These are phyloP conservation scores for Tetragnatha montana DNA, from an alignment of 2,888 invertebrate species.

Conservation along the genomic window DNA sequence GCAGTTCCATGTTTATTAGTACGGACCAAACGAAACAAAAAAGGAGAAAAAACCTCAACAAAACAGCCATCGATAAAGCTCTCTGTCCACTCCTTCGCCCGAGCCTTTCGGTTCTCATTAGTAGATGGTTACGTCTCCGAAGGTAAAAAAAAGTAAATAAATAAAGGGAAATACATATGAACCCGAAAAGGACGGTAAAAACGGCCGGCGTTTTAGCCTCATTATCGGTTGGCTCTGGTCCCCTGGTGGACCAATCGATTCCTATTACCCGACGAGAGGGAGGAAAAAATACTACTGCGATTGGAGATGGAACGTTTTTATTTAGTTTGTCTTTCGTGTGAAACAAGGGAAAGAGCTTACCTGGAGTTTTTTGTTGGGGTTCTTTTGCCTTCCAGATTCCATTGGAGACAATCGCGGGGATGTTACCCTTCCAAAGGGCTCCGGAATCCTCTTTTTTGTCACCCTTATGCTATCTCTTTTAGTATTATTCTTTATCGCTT, in stretches of 20 bases:
- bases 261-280: conserved; percentile 53
- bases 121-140: conserved; percentile 50
- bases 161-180: conserved; percentile 49
- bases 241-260: conserved; percentile 53
- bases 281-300: conserved; percentile 41
- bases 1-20: conserved; percentile 41
- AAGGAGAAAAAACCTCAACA: conserved; percentile 15
- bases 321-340: conserved; percentile 64
- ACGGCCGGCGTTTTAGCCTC: conserved; percentile 65
- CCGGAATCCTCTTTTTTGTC: no score
- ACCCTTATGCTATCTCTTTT: no score
- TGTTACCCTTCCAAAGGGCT: background rate
- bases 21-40: background rate
- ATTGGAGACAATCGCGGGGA: conserved; percentile 4
- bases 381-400: conserved; percentile 26
- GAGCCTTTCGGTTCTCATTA: conserved; percentile 57
- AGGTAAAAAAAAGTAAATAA: conserved; percentile 7
- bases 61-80: conserved; percentile 47
- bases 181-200: conserved; percentile 64
- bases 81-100: conserved; percentile 28
- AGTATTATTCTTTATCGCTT: no score
- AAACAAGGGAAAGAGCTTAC: conserved; percentile 66
- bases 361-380: conserved; percentile 32
- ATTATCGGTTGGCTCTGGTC: conserved; percentile 55
- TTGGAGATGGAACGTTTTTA: conserved; percentile 54